phyloP scores from a whole-genome alignment of 2,113 vertebrate species.

The Pseudorasbora parva region DNA sequence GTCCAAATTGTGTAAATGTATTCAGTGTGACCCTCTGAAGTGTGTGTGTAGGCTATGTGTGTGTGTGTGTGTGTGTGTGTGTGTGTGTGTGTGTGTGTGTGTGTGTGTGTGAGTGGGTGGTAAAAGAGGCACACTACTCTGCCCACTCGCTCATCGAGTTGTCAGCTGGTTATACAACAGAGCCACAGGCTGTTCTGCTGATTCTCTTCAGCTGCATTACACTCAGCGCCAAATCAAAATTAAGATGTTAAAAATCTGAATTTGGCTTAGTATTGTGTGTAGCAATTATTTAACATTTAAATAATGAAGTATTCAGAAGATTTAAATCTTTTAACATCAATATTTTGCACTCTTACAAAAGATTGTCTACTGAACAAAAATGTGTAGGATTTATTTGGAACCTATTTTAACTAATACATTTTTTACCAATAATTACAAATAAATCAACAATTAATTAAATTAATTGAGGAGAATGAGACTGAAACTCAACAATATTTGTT shows the following conservation, averaged over 20 bases:
- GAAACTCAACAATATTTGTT: no score
- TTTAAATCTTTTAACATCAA: background rate
- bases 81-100: slow-evolving; percentile 35
- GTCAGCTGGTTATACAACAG: slow-evolving; percentile 70
- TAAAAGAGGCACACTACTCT: slow-evolving; percentile 55
- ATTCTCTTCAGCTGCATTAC: slow-evolving; percentile 27
- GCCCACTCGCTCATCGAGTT: slow-evolving; percentile 56
- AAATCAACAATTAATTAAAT: background rate
- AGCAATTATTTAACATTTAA: no score
- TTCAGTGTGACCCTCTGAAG: slow-evolving; percentile 17
- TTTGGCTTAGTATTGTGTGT: background rate
- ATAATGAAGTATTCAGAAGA: background rate
- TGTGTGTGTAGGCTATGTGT: slow-evolving; percentile 39
- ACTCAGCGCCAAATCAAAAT: slow-evolving; percentile 15
- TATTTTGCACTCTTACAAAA: background rate
- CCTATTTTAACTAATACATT: background rate
- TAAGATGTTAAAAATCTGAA: background rate
- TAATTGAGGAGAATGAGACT: background rate
- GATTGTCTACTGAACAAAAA: background rate
- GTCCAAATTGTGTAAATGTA: slow-evolving; percentile 17
- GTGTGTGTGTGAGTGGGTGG: slow-evolving; percentile 35
- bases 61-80: slow-evolving; percentile 19
- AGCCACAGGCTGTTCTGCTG: slow-evolving; percentile 43
- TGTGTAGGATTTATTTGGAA: background rate
- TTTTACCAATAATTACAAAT: background rate